Conservation (phyloP, 64 coral and sea anemone genomes). For the Acropora tenuis region DNA sequence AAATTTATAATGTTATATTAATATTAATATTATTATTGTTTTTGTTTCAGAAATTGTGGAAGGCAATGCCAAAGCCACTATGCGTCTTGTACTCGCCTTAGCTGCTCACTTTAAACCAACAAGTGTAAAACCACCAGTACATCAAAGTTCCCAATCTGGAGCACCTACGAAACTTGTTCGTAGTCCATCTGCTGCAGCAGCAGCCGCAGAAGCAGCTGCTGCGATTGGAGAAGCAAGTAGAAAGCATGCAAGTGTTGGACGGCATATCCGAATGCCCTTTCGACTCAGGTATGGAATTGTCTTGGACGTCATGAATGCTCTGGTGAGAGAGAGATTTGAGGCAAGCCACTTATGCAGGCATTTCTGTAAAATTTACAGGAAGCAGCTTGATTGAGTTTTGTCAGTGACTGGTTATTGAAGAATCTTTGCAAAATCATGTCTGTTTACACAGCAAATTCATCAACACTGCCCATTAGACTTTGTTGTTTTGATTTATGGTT, state of each 20-base stretch:
- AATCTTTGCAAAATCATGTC: too few species aligned
- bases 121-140: constrained; percentile 75
- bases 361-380: too few species aligned
- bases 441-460: too few species aligned
- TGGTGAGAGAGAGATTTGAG: too few species aligned
- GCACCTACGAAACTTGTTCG: constrained; percentile 65
- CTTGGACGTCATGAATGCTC: too few species aligned
- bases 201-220: constrained; percentile 95
- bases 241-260: constrained; percentile 85
- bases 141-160: constrained; percentile 18
- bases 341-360: too few species aligned
- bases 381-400: too few species aligned
- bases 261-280: constrained; percentile 64
- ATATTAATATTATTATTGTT: background rate
- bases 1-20: too few species aligned
- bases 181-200: constrained; percentile 93
- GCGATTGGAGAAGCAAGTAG: constrained; percentile 94
- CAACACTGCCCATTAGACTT: too few species aligned
- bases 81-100: constrained; percentile 92
- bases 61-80: constrained; percentile 92
- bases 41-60: constrained; percentile 88
- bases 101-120: constrained; percentile 98
- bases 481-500: too few species aligned
- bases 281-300: background rate
- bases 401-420: too few species aligned